Conservation (phyloP, 2,797 vertebrate species). For the Picus viridis region DNA sequence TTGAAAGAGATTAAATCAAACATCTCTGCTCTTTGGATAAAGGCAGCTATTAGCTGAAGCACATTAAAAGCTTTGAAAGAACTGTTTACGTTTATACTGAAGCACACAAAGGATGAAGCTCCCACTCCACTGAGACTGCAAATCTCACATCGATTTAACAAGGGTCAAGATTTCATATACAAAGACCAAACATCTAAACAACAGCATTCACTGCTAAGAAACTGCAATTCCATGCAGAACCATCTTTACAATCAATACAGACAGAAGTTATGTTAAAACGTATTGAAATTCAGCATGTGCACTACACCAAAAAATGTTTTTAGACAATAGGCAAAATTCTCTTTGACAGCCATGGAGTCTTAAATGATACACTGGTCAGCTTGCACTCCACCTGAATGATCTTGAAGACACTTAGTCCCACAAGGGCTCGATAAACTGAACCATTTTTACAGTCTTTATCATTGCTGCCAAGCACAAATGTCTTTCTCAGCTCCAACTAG, state of each 20-base stretch:
- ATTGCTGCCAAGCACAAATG: background rate
- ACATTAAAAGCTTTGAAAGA: slow-evolving; percentile 21
- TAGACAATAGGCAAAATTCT: background rate
- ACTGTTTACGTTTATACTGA: background rate
- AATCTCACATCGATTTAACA: background rate
- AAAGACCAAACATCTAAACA: slow-evolving; percentile 8
- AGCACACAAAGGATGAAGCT: background rate
- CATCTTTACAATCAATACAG: background rate
- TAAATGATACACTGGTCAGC: background rate
- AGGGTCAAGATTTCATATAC: background rate
- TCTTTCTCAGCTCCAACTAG: background rate
- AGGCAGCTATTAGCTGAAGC: background rate
- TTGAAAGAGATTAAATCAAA: background rate
- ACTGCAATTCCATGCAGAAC: background rate
- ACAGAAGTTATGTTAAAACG: background rate
- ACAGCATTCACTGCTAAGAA: background rate
- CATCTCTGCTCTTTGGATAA: background rate
- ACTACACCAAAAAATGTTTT: background rate
- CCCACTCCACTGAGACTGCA: background rate
- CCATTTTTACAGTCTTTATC: background rate
- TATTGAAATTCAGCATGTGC: background rate
- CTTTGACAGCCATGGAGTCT: background rate
- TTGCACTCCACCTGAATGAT: background rate
- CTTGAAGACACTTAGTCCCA: background rate
- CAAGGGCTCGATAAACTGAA: background rate